Conservation (phyloP, 2,113 vertebrate genomes). For the Empidonax alnorum region DNA sequence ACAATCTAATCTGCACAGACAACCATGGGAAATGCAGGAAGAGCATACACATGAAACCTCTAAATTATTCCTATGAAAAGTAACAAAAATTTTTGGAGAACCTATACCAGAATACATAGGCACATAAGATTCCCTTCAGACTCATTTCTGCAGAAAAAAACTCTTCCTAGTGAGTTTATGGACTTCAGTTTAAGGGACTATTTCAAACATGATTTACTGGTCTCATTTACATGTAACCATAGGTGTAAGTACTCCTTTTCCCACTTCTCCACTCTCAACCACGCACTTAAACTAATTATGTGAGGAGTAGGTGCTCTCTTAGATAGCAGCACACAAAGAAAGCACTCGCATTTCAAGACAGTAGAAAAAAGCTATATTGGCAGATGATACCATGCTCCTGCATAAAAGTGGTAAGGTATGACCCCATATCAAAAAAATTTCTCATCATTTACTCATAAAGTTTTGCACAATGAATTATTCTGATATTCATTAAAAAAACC, state of each 20-base stretch:
- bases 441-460: neutral
- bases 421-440: neutral
- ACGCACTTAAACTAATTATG: neutral
- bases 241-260: neutral
- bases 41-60: rapidly evolving
- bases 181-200: neutral
- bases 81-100: neutral
- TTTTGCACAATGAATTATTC: neutral
- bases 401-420: neutral
- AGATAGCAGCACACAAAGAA: neutral
- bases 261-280: neutral
- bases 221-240: neutral
- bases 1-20: neutral
- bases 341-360: neutral
- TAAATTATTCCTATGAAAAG: neutral
- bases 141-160: neutral
- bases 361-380: neutral
- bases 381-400: rapidly evolving
- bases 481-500: neutral
- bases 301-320: neutral
- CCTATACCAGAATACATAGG: neutral
- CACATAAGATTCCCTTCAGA: neutral
- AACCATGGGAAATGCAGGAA: neutral
- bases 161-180: neutral
- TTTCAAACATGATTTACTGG: neutral